A percentile compares a stretch with the other conserved stretches of the same genome.
Evolutionary conservation across 2,797 vertebrate genomes (phyloP).

Genomic region (Sebastes taczanowskii): DNA sequence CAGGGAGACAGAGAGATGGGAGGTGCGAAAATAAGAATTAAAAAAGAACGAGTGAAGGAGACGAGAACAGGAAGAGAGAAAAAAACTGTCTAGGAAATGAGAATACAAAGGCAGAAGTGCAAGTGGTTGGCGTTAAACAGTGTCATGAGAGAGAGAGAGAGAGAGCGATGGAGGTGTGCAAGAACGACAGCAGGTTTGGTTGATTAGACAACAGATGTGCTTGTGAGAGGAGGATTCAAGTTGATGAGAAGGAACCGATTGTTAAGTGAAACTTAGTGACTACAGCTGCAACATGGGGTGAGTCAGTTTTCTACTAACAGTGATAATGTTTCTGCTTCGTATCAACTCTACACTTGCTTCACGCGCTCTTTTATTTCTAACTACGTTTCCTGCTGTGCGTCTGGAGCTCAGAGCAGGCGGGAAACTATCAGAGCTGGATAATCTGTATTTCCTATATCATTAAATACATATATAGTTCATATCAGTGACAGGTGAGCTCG

Average conservation of each 20-base stretch:
- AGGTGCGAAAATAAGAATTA: constrained; percentile 26
- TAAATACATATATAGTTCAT: background rate
- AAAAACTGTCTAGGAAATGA: constrained; percentile 56
- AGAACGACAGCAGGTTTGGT: background rate
- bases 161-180: constrained; percentile 1
- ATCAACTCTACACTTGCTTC: background rate
- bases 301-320: background rate
- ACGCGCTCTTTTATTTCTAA: background rate
- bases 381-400: background rate
- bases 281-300: constrained; percentile 56
- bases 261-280: background rate
- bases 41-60: constrained; percentile 8
- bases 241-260: background rate
- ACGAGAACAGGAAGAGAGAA: constrained; percentile 61
- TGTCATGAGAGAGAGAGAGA: constrained; percentile 11
- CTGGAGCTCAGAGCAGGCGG: background rate
- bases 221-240: background rate
- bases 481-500: background rate
- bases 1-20: background rate
- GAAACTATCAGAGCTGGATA: background rate
- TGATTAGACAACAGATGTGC: background rate
- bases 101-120: constrained; percentile 59
- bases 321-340: background rate
- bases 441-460: background rate
- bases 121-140: constrained; percentile 21